A percentile compares a stretch with the other conserved stretches of the same genome.
These are phyloP conservation scores for Desmodus rotundus DNA, from an alignment of 2,113 vertebrate species.

Conservation along the genomic window DNA sequence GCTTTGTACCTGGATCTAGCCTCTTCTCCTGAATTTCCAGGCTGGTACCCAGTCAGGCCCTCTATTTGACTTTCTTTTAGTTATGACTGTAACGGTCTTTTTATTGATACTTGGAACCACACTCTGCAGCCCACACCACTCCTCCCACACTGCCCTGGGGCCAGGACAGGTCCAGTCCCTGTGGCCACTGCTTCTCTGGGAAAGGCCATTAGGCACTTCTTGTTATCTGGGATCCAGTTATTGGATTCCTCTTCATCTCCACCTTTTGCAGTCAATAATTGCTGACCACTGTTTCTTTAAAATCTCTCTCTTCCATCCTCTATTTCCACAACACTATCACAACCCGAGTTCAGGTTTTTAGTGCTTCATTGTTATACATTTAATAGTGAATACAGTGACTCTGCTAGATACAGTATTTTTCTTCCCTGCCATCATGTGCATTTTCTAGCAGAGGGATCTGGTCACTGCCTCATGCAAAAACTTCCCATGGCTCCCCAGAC, in stretches of 20 bases:
- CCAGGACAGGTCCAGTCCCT: neutral
- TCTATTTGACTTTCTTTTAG: neutral
- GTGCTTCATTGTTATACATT: neutral
- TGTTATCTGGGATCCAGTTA: neutral
- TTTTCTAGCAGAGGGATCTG: neutral
- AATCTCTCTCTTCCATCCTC: neutral
- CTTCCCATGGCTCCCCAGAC: neutral
- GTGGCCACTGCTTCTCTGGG: neutral
- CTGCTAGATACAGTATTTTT: neutral
- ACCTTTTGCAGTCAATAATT: neutral
- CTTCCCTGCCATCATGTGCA: neutral
- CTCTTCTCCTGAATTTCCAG: neutral
- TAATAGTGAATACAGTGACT: neutral
- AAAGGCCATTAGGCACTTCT: neutral
- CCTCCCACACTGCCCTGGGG: neutral
- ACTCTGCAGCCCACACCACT: neutral
- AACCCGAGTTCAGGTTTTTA: neutral
- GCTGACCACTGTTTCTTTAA: neutral
- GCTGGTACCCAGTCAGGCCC: neutral
- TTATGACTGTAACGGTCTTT: neutral
- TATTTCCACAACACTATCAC: neutral
- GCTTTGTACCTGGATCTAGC: neutral
- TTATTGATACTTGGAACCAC: neutral
- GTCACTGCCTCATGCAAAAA: neutral
- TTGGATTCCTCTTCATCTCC: neutral